Percentiles rank a stretch among this genome's conserved stretches.
Evolutionary conservation across 2,797 vertebrate species (phyloP).

Genomic region (Poliocrania exsul): DNA sequence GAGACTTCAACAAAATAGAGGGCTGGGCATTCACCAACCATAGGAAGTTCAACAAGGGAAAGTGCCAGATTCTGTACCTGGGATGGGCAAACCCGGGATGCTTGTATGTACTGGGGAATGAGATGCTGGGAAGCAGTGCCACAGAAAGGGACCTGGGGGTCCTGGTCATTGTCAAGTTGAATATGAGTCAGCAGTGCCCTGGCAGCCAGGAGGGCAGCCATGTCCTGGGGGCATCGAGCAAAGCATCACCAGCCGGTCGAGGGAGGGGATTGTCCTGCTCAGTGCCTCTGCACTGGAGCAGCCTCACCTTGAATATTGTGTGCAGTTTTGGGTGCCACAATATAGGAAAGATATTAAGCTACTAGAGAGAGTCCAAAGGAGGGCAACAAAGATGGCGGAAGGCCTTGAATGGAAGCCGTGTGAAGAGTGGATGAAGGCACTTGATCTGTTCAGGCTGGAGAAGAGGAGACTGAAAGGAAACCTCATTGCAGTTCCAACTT

Average conservation of each 20-base stretch:
- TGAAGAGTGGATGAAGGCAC: neutral
- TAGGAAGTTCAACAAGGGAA: neutral
- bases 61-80: neutral
- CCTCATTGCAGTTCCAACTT: neutral
- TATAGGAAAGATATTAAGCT: neutral
- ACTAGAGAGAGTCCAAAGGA: neutral
- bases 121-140: neutral
- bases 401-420: neutral
- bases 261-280: neutral
- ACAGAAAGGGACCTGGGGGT: neutral
- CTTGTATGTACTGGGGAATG: neutral
- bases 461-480: neutral
- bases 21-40: neutral
- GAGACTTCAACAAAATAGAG: neutral
- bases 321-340: neutral
- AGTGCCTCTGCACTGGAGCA: neutral
- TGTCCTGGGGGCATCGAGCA: neutral
- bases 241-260: neutral
- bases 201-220: neutral
- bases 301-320: neutral
- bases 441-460: neutral
- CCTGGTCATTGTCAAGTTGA: neutral
- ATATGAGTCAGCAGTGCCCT: neutral
- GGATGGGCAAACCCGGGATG: neutral
- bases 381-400: neutral